Conservation (phyloP, 2,797 vertebrate species). For the Lepidocolaptes lacrymiger region DNA sequence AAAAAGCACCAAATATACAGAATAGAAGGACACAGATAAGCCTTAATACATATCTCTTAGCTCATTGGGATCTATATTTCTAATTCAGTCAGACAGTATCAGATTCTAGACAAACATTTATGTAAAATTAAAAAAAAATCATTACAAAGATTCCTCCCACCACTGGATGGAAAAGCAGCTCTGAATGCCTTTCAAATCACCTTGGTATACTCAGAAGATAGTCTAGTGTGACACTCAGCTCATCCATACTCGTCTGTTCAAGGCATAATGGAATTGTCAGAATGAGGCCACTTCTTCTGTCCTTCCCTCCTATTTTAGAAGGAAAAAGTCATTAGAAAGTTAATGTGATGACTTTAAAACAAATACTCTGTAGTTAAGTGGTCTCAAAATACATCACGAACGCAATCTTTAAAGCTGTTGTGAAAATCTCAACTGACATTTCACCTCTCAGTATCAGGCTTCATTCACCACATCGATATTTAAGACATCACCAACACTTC, state of each 20-base stretch:
- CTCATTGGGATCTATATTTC: not conserved
- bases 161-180: not conserved
- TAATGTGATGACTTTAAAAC: not conserved
- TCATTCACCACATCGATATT: not conserved
- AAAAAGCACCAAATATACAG: not conserved
- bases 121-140: not conserved
- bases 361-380: not conserved
- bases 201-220: slow-evolving; percentile 98
- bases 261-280: slow-evolving; percentile 96
- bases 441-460: not conserved
- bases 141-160: not conserved
- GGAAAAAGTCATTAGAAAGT: slow-evolving; percentile 14
- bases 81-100: not conserved
- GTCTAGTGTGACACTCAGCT: slow-evolving; percentile 93
- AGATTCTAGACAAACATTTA: not conserved
- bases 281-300: slow-evolving; percentile 96
- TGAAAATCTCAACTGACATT: not conserved
- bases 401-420: not conserved
- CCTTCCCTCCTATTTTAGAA: slow-evolving; percentile 89
- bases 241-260: slow-evolving; percentile 98
- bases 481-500: not conserved
- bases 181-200: slow-evolving; percentile 76
- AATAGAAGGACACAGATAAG: not conserved
- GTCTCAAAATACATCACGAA: not conserved
- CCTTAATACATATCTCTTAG: not conserved